Conservation (phyloP, 2,888 invertebrate genomes). For the Amblyteles armatorius region DNA sequence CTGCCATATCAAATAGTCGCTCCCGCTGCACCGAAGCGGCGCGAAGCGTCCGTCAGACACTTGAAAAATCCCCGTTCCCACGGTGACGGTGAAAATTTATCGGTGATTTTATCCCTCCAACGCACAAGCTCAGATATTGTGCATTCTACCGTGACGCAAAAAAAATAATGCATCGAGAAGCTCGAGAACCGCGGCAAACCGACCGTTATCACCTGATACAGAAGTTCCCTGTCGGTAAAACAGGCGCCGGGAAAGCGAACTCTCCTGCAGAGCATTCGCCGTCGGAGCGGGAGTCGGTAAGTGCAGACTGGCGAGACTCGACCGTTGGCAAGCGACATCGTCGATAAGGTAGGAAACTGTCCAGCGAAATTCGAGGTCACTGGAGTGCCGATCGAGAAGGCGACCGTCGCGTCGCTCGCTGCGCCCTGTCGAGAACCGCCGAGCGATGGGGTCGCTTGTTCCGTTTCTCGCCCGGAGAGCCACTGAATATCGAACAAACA, state of each 20-base stretch:
- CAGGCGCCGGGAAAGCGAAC: slow-evolving; percentile 40
- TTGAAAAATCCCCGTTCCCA: slow-evolving; percentile 8
- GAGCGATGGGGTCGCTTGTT: slow-evolving; percentile 50
- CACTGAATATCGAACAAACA: slow-evolving; percentile 18
- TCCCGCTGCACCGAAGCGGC: slow-evolving; percentile 9
- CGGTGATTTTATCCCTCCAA: slow-evolving; percentile 23
- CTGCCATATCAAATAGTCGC: neutral
- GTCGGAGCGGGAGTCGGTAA: slow-evolving; percentile 66
- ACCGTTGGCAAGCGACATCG: slow-evolving; percentile 48
- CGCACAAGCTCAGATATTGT: slow-evolving; percentile 5
- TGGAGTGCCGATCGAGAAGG: slow-evolving; percentile 71
- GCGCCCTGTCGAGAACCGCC: neutral
- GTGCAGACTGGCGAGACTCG: slow-evolving; percentile 41
- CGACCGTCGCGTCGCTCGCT: neutral
- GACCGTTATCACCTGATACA: neutral
- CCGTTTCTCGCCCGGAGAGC: neutral
- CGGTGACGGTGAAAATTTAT: slow-evolving; percentile 15
- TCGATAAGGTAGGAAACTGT: slow-evolving; percentile 73
- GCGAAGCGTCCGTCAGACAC: slow-evolving; percentile 18
- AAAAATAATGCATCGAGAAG: slow-evolving; percentile 11
- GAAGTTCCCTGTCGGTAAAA: slow-evolving; percentile 68
- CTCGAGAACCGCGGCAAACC: neutral
- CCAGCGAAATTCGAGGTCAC: slow-evolving; percentile 37
- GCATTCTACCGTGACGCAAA: neutral
- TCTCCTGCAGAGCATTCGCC: slow-evolving; percentile 14